Conservation (phyloP, 2,797 vertebrate species). For the Myotis pilosus region DNA sequence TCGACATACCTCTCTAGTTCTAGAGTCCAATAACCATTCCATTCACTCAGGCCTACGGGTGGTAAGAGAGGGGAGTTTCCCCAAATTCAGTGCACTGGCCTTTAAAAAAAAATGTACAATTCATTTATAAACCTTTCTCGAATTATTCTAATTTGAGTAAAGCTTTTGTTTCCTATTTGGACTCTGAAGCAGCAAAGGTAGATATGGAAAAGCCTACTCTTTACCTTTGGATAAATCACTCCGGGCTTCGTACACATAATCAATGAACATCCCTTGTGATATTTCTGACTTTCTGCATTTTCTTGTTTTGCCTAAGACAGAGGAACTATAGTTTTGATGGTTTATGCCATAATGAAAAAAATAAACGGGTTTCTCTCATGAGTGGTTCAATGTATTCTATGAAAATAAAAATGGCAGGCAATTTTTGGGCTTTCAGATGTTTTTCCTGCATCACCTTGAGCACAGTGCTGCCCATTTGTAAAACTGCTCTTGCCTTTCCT, state of each 20-base stretch:
- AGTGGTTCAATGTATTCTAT: neutral
- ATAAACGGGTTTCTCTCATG: neutral
- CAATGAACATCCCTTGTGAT: neutral
- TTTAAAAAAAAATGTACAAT: neutral
- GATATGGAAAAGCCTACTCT: neutral
- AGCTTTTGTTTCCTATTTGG: neutral
- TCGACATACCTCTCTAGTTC: neutral
- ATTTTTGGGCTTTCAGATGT: neutral
- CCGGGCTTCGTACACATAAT: neutral
- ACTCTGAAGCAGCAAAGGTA: neutral
- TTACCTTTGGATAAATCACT: neutral
- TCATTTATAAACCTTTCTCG: neutral
- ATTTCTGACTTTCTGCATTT: neutral
- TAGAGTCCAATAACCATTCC: neutral
- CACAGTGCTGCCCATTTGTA: neutral
- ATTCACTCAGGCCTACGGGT: neutral
- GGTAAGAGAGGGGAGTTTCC: neutral
- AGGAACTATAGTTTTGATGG: neutral
- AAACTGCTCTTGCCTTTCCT: neutral
- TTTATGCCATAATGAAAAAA: neutral
- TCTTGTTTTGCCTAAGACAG: neutral
- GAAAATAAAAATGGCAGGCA: neutral
- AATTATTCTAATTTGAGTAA: neutral
- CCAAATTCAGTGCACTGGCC: neutral
- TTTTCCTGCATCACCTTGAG: neutral